Conservation (phyloP, 2,113 vertebrate genomes). For the Acanthochromis polyacanthus region DNA sequence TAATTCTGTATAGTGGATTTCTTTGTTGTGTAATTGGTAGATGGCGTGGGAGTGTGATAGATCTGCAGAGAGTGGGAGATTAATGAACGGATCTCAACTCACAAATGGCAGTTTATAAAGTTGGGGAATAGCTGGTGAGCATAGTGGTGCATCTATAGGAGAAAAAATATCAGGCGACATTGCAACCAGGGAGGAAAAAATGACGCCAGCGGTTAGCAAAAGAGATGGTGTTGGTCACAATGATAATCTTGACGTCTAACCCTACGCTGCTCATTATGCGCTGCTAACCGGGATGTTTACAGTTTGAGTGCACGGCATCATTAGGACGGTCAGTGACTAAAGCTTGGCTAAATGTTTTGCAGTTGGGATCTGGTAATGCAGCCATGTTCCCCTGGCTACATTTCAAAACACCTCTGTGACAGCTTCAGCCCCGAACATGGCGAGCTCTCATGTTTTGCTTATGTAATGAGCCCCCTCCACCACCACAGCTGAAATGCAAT, state of each 20-base stretch:
- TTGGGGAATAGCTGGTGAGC: no score
- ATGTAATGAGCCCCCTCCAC: conserved; percentile 64
- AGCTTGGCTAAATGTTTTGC: conserved; percentile 28
- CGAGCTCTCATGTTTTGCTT: conserved; percentile 67
- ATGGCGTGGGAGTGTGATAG: not conserved
- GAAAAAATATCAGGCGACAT: no score
- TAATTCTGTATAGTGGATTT: not conserved
- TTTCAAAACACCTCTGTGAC: conserved; percentile 61
- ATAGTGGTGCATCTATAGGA: no score
- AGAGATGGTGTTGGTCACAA: no score
- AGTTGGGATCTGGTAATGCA: not conserved
- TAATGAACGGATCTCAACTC: not conserved
- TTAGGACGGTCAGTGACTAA: conserved; percentile 33
- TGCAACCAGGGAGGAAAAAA: no score
- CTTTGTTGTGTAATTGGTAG: not conserved
- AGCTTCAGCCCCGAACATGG: conserved; percentile 39
- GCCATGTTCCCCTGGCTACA: conserved; percentile 45
- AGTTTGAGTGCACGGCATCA: not conserved
- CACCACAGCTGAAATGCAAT: conserved; percentile 65
- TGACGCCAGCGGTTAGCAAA: no score
- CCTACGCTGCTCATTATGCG: not conserved
- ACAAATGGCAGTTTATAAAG: no score
- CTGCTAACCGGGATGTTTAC: not conserved
- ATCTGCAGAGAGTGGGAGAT: not conserved
- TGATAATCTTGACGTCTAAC: not conserved